These are phyloP conservation scores for Heteronetta atricapilla DNA, from an alignment of 2,113 vertebrate genomes.

Conservation along the genomic window DNA sequence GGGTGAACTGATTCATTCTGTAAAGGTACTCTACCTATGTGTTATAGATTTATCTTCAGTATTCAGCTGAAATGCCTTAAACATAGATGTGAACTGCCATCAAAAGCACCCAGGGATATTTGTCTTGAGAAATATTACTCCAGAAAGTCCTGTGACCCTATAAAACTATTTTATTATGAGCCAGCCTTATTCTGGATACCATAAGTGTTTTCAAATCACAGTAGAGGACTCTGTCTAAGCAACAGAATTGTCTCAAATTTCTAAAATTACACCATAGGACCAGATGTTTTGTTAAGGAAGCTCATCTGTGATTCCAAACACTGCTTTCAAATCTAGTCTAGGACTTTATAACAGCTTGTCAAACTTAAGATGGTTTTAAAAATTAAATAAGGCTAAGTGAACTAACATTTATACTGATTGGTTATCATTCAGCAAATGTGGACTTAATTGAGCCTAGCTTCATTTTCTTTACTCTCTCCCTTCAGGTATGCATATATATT, in stretches of 20 bases:
- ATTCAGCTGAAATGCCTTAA: too few species aligned
- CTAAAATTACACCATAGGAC: neutral
- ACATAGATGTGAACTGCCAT: too few species aligned
- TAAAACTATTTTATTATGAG: neutral
- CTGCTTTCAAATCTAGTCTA: neutral
- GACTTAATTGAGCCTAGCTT: neutral
- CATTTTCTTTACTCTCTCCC: too few species aligned
- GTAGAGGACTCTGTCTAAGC: neutral
- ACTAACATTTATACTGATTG: neutral
- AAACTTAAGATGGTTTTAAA: neutral
- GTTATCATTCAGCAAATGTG: neutral
- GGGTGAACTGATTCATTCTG: too few species aligned
- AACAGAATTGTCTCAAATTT: neutral
- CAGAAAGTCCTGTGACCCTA: neutral
- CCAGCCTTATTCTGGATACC: neutral
- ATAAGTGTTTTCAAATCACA: neutral
- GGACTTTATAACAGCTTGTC: neutral
- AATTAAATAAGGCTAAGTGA: neutral
- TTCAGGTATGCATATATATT: too few species aligned
- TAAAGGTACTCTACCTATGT: too few species aligned
- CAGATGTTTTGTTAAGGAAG: neutral
- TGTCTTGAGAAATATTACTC: too few species aligned
- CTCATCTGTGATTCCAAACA: neutral
- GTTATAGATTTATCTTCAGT: too few species aligned
- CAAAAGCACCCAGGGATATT: too few species aligned